Base-by-base conservation (phyloP, 1,140 invertebrate species). In the Drosophila nannoptera region DNA sequence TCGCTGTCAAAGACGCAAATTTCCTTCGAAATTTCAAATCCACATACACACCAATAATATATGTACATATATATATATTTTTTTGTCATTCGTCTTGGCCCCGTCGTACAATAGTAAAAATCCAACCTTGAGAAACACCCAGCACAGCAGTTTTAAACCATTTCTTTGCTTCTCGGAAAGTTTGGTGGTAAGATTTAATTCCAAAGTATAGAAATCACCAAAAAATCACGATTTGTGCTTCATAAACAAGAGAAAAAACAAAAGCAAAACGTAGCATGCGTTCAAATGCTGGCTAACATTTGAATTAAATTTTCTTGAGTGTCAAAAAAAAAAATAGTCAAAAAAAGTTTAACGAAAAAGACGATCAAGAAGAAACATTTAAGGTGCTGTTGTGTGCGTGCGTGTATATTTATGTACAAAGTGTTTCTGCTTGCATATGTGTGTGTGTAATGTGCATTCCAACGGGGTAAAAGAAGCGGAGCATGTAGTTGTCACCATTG, bases 61-160 rank as follows among this genome's bases (percentile, higher is more conserved):
- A 42, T 42, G n/a, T 43, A 43, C 5, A 43, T 14, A 46, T 29
- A 22, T 46, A 22, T 46, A 22, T 22, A 11, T 66, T 58, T 77
- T 73, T 74, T 75, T 75, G 62, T 67, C 68, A 48, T 66, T 52
- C 56, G 46, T 83, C 74, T 82, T 81, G 69, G 69, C 73, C 56
- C 49, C 49, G 4, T 67, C 67, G 50, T 67, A 75, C 60, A 75
- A 78, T 75, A 80, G 77, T 75, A 84, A 78, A 83, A 75, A 78
- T 65, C 80, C 80, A 83, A 83, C 80, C 80, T 83, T 83, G 80
- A 83, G 80, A 78, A 78, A 76, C 80, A 78, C 69, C 73, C 80
- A 84, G 73, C 80, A 69, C 65, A 75, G 75, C 78, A 83, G 55
- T 78, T 75, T 65, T 45, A 63, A 83, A 73, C 63, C 74, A 52